Percentiles rank a stretch among this genome's conserved stretches.
Conservation (phyloP, 2,888 invertebrate species). For the Aphodius granarius region DNA sequence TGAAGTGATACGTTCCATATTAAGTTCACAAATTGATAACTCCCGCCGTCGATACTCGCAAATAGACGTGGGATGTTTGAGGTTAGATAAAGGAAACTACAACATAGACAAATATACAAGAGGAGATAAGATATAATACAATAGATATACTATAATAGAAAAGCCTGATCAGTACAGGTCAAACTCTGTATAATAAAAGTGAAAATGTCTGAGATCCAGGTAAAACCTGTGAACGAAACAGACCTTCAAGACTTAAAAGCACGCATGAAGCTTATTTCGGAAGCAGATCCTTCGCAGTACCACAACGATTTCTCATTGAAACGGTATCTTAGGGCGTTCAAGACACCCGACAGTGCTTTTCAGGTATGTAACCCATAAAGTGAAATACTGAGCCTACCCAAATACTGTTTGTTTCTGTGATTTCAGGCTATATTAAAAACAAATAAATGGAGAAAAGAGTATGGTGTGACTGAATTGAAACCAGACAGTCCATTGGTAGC, state of each 20-base stretch:
- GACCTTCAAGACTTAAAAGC: conserved; percentile 69
- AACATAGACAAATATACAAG: background rate
- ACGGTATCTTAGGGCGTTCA: conserved; percentile 74
- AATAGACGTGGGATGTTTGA: conserved; percentile 11
- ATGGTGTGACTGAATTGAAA: conserved; percentile 65
- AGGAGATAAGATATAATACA: background rate
- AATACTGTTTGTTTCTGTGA: conserved; percentile 1
- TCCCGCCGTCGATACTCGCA: background rate
- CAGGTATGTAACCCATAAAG: conserved; percentile 58
- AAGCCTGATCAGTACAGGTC: background rate
- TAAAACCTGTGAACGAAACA: conserved; percentile 59
- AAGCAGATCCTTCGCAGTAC: conserved; percentile 73
- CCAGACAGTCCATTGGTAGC: conserved; percentile 59
- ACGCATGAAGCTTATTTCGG: conserved; percentile 71
- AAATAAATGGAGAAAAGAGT: conserved; percentile 77
- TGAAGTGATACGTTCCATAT: background rate
- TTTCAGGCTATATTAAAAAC: conserved; percentile 74
- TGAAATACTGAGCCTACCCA: background rate
- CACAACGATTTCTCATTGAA: conserved; percentile 74
- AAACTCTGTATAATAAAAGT: background rate
- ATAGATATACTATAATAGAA: background rate
- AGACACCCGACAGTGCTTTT: conserved; percentile 72
- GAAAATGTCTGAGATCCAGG: background rate
- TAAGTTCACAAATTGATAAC: background rate
- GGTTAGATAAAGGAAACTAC: conserved; percentile 15